Evolutionary conservation across 2,888 invertebrate species (phyloP).

Genomic region (Coenonympha arcania): DNA sequence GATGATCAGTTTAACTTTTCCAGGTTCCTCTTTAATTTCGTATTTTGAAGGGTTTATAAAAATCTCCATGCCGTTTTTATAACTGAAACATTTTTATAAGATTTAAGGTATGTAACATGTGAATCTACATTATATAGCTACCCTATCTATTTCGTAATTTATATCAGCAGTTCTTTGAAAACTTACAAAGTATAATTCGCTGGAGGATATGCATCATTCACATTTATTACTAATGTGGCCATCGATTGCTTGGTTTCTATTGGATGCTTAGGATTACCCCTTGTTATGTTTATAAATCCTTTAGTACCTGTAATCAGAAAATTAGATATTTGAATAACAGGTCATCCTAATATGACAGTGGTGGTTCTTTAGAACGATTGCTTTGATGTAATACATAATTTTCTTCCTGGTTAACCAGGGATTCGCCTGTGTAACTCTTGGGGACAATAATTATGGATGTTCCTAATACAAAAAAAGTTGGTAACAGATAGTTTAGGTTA

Average conservation of each 20-base stretch:
- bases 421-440: too few species aligned
- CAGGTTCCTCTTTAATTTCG: slow-evolving; percentile 1
- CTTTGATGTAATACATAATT: too few species aligned
- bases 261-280: background rate
- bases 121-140: too few species aligned
- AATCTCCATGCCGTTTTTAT: slow-evolving; percentile 32
- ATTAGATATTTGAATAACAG: background rate
- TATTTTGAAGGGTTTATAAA: slow-evolving; percentile 33
- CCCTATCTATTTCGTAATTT: too few species aligned
- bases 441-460: too few species aligned
- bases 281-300: slow-evolving; percentile 10
- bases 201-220: slow-evolving; percentile 15
- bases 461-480: too few species aligned
- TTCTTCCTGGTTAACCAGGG: too few species aligned
- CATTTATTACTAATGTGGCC: background rate
- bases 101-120: too few species aligned
- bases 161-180: background rate
- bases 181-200: slow-evolving; percentile 19
- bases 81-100: slow-evolving; percentile 10
- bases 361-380: too few species aligned
- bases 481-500: too few species aligned
- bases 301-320: slow-evolving; percentile 9
- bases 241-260: slow-evolving; percentile 3
- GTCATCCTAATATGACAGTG: too few species aligned
- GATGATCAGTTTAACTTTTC: slow-evolving; percentile 33